phyloP scores from a whole-genome alignment of 2,797 vertebrate species.

The Rhodeus uyekii region DNA sequence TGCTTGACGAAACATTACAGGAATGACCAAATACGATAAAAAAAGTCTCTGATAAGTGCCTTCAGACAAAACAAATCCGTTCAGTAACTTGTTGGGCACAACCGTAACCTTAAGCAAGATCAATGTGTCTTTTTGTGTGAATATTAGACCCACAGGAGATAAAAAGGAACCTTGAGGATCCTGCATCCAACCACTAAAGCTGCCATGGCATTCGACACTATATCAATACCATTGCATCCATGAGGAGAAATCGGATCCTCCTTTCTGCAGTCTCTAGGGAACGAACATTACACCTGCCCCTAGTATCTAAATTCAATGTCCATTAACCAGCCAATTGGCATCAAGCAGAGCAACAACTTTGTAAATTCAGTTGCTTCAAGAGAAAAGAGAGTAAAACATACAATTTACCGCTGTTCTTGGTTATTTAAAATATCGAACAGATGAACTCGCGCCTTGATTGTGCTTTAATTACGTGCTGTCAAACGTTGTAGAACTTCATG shows the following conservation, averaged over 20 bases:
- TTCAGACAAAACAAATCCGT: constrained; percentile 30
- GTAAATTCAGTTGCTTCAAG: constrained; percentile 34
- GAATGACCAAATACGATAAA: background rate
- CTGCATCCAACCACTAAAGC: constrained; percentile 18
- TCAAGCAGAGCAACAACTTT: constrained; percentile 39
- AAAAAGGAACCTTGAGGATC: constrained; percentile 26
- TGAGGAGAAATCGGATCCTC: constrained; percentile 61
- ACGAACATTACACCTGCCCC: constrained; percentile 57
- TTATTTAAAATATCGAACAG: too few relatives aligned
- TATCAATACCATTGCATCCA: constrained; percentile 55
- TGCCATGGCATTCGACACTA: constrained; percentile 49
- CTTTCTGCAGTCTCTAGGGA: constrained; percentile 50
- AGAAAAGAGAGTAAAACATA: too few relatives aligned
- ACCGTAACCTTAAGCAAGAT: constrained; percentile 19
- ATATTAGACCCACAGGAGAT: background rate
- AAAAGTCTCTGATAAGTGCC: constrained; percentile 20
- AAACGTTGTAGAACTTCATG: too few relatives aligned
- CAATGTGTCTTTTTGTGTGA: background rate
- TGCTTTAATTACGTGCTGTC: too few relatives aligned
- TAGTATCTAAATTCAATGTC: constrained; percentile 61
- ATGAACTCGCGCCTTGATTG: too few relatives aligned
- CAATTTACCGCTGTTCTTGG: too few relatives aligned
- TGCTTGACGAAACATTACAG: background rate
- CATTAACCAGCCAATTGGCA: constrained; percentile 50
- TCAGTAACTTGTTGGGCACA: background rate